phyloP scores from a whole-genome alignment of 2,797 vertebrate genomes.

The Crocidura indochinensis region DNA sequence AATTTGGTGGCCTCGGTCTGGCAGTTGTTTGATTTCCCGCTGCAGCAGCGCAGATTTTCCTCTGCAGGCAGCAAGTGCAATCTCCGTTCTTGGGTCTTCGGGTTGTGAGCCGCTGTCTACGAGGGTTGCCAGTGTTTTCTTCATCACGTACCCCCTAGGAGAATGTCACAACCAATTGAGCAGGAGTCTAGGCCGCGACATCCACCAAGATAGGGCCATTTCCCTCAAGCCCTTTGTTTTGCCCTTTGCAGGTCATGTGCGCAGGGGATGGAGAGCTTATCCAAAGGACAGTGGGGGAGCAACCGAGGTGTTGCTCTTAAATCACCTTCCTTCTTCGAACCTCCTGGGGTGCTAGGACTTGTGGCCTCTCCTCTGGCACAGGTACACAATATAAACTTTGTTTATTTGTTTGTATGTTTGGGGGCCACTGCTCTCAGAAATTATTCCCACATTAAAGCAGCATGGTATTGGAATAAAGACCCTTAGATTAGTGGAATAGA shows the following conservation, averaged over 20 bases:
- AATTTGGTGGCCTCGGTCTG: not conserved
- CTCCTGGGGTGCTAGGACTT: not conserved
- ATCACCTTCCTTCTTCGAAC: no score
- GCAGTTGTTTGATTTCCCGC: not conserved
- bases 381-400: not conserved
- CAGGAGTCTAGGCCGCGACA: not conserved
- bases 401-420: no score
- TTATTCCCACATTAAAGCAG: no score
- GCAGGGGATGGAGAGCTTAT: not conserved
- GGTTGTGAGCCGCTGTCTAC: constrained; percentile 16
- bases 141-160: not conserved
- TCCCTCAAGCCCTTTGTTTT: not conserved
- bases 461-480: no score
- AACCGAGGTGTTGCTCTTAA: no score
- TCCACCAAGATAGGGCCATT: not conserved
- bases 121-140: not conserved
- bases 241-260: not conserved
- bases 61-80: not conserved
- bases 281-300: fast-evolving
- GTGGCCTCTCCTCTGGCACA: not conserved
- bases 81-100: not conserved
- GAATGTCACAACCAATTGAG: not conserved
- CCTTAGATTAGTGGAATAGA: no score
- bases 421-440: no score
- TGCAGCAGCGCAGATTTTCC: not conserved